phyloP scores from a whole-genome alignment of 2,888 invertebrate species.

The Eupithecia subfuscata region DNA sequence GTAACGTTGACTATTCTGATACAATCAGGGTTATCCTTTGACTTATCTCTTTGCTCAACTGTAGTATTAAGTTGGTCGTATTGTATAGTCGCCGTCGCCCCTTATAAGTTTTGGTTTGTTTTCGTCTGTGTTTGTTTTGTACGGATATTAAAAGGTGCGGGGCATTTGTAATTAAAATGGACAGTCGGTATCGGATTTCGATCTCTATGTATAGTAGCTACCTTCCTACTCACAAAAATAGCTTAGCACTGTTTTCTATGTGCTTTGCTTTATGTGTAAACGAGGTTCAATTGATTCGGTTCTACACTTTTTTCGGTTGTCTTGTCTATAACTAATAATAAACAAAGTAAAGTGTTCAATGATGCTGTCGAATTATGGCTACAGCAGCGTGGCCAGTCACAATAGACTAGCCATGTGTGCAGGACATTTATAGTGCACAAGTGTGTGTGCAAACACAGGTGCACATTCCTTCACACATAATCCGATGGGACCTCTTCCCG shows the following conservation, averaged over 20 bases:
- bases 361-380: too few species aligned
- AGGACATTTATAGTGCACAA: too few species aligned
- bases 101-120: slow-evolving; percentile 68
- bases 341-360: background rate
- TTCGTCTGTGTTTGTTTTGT: slow-evolving; percentile 68
- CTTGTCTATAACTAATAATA: background rate
- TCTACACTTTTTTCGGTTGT: background rate
- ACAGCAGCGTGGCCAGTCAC: too few species aligned
- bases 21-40: background rate
- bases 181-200: slow-evolving; percentile 52
- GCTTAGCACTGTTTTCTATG: background rate
- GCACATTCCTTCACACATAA: too few species aligned
- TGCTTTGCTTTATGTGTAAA: background rate
- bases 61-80: background rate
- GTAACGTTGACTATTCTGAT: background rate
- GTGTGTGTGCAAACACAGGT: too few species aligned
- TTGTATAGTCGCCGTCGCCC: slow-evolving; percentile 65
- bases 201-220: background rate
- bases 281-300: too few species aligned
- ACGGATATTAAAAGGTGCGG: slow-evolving; percentile 68
- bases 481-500: too few species aligned
- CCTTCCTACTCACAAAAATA: background rate
- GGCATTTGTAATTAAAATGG: slow-evolving; percentile 68
- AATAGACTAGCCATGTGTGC: too few species aligned
- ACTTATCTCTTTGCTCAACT: background rate